Evolutionary conservation across 1,140 invertebrate species (phyloP).

Genomic region (Drosophila funebris): DNA sequence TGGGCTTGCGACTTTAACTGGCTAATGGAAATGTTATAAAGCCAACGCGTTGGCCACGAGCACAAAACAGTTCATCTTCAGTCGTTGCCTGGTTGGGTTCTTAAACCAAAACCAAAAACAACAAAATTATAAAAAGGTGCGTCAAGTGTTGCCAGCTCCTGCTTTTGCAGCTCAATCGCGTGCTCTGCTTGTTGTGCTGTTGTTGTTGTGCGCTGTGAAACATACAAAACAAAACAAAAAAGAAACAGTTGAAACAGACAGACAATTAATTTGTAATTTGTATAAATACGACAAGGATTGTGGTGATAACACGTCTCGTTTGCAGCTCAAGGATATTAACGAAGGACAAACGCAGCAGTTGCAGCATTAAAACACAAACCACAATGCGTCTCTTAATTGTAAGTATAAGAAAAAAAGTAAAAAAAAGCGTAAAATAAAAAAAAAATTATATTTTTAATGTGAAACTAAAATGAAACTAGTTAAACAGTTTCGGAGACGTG

Average conservation of each 20-base stretch:
- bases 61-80: constrained; percentile 80
- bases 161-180: constrained; percentile 10
- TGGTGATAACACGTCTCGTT: constrained; percentile 54
- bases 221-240: constrained; percentile 11
- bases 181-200: constrained; percentile 15
- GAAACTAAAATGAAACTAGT: constrained; percentile 51
- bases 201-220: constrained; percentile 13
- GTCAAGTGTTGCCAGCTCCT: constrained; percentile 6
- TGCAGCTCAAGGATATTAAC: constrained; percentile 68
- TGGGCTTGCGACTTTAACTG: constrained; percentile 42
- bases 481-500: constrained; percentile 17
- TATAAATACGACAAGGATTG: constrained; percentile 50
- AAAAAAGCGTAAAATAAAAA: not conserved
- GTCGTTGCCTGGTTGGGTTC: constrained; percentile 75
- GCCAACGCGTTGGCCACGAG: constrained; percentile 52
- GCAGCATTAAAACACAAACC: constrained; percentile 27
- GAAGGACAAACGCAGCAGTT: constrained; percentile 14
- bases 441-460: not conserved
- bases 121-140: constrained; percentile 27
- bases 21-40: constrained; percentile 83
- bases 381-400: constrained; percentile 62
- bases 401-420: constrained; percentile 42
- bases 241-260: constrained; percentile 17
- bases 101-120: not conserved
- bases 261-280: constrained; percentile 54